Base-by-base conservation (phyloP, 2,113 vertebrate species). In the Gasterosteus aculeatus region DNA sequence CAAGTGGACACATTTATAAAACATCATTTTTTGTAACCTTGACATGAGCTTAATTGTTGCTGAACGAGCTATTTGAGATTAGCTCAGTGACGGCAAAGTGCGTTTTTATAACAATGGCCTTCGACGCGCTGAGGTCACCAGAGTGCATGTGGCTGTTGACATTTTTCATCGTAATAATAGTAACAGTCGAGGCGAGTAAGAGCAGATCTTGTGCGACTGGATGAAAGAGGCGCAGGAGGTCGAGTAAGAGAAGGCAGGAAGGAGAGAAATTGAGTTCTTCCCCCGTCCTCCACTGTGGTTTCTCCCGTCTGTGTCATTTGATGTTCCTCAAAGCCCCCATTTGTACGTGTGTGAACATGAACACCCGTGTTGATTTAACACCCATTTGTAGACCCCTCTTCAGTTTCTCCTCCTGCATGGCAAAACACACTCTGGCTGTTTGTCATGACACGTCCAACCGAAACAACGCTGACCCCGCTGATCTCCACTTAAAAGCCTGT, bases 221-320 rank as follows among this genome's bases (percentile, higher is more conserved):
- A 67, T 51, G 38, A 57, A 64, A 46, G 58, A 76, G 57, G 26
- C 1, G 10, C 47, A 66, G 62, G 42, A 56, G 51, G 67, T 76
- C 54, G 58, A 73, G 66, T 29, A 61, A 68, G 58, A 35, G 56
- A 29, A 78, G 22, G 10, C 26, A 46, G 56, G 35, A 39, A 67
- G 53, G 80, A 11, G 12, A 8, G 53, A 64, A 70, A 69, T 26
- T 47, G 46, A 82, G 94, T 93, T 92, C 77, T 53, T 44, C 74
- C 87, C 86, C 78, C 74, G 42, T 77, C 60, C 74, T 81, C 75
- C 31, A 73, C 60, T 75, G 35, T 65, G 67, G 70, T 83, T 85
- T 85, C 66, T 78, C 87, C 87, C 65, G 12, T 44, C 56, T 58
- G 77, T 80, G 77, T 62, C 46, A 86, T 60, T 70, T 65, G 61